Percentiles rank a stretch among this genome's conserved stretches.
Conservation (phyloP, 2,113 vertebrate genomes). For the Falcunculus frontatus region DNA sequence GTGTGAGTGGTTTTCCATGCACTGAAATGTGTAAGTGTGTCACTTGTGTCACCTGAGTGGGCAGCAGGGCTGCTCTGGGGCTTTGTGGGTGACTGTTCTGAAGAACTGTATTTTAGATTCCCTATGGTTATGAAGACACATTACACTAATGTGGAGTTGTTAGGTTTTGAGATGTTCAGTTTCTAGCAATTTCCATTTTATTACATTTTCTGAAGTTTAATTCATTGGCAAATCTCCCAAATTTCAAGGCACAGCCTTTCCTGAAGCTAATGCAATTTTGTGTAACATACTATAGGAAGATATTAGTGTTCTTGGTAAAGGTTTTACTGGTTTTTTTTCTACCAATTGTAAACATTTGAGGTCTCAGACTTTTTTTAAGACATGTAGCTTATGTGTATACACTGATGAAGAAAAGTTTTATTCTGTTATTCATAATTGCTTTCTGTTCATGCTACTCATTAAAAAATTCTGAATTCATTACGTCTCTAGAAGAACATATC, state of each 20-base stretch:
- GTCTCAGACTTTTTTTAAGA: not conserved
- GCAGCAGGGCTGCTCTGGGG: not conserved
- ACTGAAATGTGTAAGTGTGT: not conserved
- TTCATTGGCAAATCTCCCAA: not conserved
- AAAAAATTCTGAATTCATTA: not conserved
- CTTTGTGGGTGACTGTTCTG: not conserved
- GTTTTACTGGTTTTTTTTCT: not conserved
- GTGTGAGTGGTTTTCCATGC: not conserved
- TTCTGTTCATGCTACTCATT: not conserved
- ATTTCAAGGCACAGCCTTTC: not conserved
- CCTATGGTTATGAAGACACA: not conserved
- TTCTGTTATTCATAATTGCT: not conserved
- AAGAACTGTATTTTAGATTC: not conserved
- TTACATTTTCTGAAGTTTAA: not conserved
- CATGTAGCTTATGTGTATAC: accelerated
- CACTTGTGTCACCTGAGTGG: not conserved
- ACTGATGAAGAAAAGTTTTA: not conserved
- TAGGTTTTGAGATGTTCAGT: not conserved
- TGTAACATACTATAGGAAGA: not conserved
- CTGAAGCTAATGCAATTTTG: not conserved
- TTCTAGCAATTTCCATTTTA: not conserved
- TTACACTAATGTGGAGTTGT: not conserved
- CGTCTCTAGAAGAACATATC: not conserved
- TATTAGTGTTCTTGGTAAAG: not conserved
- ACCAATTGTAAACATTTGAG: not conserved